Evolutionary conservation across 92 coral and sea anemone genomes (phyloP).

Genomic region (Chrysogorgia sp.): DNA sequence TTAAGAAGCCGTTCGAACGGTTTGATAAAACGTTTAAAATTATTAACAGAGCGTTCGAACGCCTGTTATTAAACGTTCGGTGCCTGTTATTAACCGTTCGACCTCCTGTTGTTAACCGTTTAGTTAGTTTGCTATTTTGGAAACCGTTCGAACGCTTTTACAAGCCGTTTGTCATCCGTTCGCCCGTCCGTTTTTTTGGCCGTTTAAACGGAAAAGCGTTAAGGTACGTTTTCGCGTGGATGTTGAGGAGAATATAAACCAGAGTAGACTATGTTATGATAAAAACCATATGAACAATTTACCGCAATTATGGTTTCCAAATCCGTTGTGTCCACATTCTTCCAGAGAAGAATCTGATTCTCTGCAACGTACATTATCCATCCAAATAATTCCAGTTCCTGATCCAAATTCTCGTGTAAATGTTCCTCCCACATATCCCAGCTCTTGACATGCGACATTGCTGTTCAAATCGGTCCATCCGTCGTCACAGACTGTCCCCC

Average conservation of each 20-base stretch:
- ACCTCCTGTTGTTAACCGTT: too few relatives aligned
- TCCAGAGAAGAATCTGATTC: conserved; percentile 60
- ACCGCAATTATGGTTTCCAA: conserved; percentile 65
- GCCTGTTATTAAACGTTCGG: too few relatives aligned
- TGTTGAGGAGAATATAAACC: background rate
- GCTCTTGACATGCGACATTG: conserved; percentile 72
- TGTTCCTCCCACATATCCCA: conserved; percentile 69
- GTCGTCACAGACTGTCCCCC: conserved; percentile 75
- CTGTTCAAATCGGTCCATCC: conserved; percentile 41
- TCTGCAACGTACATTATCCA: conserved; percentile 66
- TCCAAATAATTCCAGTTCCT: conserved; percentile 63
- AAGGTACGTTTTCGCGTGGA: too few relatives aligned
- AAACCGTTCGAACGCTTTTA: too few relatives aligned
- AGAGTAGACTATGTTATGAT: background rate
- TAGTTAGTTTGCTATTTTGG: too few relatives aligned
- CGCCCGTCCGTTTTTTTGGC: too few relatives aligned
- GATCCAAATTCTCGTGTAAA: conserved; percentile 49
- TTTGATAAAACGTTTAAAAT: too few relatives aligned
- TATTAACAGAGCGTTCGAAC: too few relatives aligned
- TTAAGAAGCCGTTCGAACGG: too few relatives aligned
- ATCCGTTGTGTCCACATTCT: conserved; percentile 60
- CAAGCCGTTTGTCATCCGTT: too few relatives aligned
- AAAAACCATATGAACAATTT: conserved; percentile 35
- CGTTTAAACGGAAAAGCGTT: too few relatives aligned
- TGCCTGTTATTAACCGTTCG: too few relatives aligned